Percentiles rank a stretch among this genome's conserved stretches.
phyloP scores from a whole-genome alignment of 2,888 invertebrate genomes.

The Synergus umbraculus region DNA sequence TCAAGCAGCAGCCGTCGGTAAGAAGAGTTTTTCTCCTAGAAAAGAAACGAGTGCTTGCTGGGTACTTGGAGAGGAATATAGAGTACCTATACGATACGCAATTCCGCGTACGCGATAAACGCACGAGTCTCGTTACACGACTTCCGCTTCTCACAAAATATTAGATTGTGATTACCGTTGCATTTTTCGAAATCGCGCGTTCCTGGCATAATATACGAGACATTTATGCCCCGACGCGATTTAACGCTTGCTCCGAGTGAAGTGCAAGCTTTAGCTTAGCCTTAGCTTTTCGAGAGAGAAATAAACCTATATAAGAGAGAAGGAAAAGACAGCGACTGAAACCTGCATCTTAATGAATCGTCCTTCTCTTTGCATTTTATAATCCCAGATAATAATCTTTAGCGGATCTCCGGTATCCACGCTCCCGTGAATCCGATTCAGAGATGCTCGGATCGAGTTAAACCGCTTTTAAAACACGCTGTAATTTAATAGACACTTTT shows the following conservation, averaged over 20 bases:
- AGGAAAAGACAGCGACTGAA: slow-evolving; percentile 40
- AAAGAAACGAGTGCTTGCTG: slow-evolving; percentile 45
- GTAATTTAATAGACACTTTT: slow-evolving; percentile 34
- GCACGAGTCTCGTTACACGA: slow-evolving; percentile 21
- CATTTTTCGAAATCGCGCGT: slow-evolving; percentile 24
- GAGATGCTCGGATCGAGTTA: slow-evolving; percentile 25
- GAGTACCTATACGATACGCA: slow-evolving; percentile 4
- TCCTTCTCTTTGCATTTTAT: slow-evolving; percentile 53
- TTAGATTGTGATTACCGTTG: slow-evolving; percentile 35
- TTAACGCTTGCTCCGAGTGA: slow-evolving; percentile 30
- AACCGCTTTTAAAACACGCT: slow-evolving; percentile 31
- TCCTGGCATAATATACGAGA: slow-evolving; percentile 27
- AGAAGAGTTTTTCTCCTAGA: slow-evolving; percentile 47
- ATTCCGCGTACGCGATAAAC: slow-evolving; percentile 33
- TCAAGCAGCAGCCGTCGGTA: slow-evolving; percentile 46
- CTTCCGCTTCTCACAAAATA: slow-evolving; percentile 34
- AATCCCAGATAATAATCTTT: slow-evolving; percentile 58
- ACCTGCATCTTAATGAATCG: slow-evolving; percentile 57
- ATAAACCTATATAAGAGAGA: neutral
- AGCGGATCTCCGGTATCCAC: slow-evolving; percentile 56
- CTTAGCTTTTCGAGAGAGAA: slow-evolving; percentile 22
- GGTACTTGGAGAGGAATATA: neutral
- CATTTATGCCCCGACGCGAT: slow-evolving; percentile 25
- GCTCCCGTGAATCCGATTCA: slow-evolving; percentile 37
- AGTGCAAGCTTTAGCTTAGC: slow-evolving; percentile 19